A percentile compares a stretch with the other conserved stretches of the same genome.
Conservation (phyloP, 2,797 vertebrate species). For the Cossypha heuglini region DNA sequence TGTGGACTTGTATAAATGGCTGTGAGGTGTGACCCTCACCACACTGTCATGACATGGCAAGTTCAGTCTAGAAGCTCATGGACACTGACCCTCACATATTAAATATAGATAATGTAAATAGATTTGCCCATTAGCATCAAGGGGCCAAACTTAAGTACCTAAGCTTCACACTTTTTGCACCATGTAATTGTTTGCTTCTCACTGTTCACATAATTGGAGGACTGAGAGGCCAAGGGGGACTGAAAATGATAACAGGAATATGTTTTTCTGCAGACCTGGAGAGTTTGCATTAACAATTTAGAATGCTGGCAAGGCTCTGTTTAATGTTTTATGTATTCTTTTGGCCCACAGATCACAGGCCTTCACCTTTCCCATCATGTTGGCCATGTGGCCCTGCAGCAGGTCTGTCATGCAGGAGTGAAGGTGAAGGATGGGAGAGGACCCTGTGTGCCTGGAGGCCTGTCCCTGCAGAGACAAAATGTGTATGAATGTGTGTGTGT, state of each 20-base stretch:
- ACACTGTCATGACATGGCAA: background rate
- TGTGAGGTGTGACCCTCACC: background rate
- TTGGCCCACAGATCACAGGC: background rate
- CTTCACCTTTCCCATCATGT: background rate
- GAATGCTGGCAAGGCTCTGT: background rate
- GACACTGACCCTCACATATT: background rate
- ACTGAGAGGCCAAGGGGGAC: background rate
- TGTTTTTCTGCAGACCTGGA: background rate
- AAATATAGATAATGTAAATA: constrained; percentile 16
- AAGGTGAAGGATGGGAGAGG: rapidly evolving
- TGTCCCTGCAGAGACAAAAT: background rate
- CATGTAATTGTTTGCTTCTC: background rate
- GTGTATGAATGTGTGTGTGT: too few relatives aligned
- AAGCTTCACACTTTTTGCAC: background rate
- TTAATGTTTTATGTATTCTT: constrained; percentile 6
- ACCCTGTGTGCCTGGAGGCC: rapidly evolving
- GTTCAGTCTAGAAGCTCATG: background rate
- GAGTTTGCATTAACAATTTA: constrained; percentile 17
- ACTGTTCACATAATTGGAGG: background rate
- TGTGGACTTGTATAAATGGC: background rate
- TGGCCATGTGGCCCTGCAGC: background rate
- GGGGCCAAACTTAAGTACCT: background rate
- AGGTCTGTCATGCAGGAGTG: background rate
- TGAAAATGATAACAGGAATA: background rate
- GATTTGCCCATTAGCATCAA: constrained; percentile 10